Base-by-base conservation (phyloP, 2,888 invertebrate species). In the Endotricha flammealis region DNA sequence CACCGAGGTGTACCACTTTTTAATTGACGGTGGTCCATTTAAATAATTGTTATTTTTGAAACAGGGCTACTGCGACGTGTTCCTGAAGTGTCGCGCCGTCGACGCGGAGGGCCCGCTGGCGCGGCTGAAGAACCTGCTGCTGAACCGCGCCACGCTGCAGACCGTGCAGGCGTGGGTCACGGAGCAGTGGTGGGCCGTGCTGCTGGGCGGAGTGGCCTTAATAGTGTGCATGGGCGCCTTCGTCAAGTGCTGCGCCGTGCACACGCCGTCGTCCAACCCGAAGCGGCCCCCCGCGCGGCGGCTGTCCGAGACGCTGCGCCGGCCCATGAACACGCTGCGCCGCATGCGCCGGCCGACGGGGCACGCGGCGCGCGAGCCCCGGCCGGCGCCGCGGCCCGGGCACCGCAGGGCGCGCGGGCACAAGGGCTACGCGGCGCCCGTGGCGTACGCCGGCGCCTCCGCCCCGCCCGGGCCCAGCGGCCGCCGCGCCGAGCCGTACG, bases 161-260 rank as follows among this genome's bases (percentile, higher is more conserved):
- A 92, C 93, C 3, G 93, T 98, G 42, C 94, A 95, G 50, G 94
- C 96, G 65, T 98, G 98, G 98, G 92, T 98, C 42, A 96, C 95
- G 44, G 95, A 95, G 67, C 93, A 93, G 72, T 98, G 98, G 97
- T 98, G 97, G 94, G 93, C 93, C 3, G 98, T 99, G 50, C 89
- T 98, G 45, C 86, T 99, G 35, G 94, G 96, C 85, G 95, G 95
- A 31, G 93, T 99, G 36, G 93, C 91, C 39, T 94, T 99, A 67
- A 91, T 99, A 36, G 93, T 98, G 55, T 92, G 97, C 64, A 98
- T 99, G 98, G 98, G 97, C 36, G 88, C 97, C 39, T 99, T 99
- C 78, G 98, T 99, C 64, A 99, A 99, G 78, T 98, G 99, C 77
- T 99, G 99, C 79, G 99, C 99, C 16, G 99, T 99, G 34, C 99